phyloP scores from a whole-genome alignment of 2,888 invertebrate genomes.

The Oxyteleia sp. region DNA sequence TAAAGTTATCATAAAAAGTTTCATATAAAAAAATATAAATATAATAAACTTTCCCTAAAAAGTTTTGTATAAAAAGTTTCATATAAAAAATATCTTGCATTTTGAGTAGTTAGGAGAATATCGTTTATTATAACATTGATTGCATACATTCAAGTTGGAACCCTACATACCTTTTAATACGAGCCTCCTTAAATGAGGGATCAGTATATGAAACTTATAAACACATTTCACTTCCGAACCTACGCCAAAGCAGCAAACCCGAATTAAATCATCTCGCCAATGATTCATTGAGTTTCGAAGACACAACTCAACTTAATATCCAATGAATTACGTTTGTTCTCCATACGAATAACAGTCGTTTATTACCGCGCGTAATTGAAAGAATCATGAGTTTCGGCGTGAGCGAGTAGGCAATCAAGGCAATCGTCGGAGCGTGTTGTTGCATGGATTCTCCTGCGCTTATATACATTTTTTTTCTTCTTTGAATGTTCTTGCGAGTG shows the following conservation, averaged over 20 bases:
- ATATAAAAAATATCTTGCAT: no score
- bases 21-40: no score
- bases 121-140: no score
- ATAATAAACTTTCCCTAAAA: no score
- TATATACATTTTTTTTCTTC: slow-evolving; percentile 45
- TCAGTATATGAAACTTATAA: no score
- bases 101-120: no score
- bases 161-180: no score
- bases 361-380: slow-evolving; percentile 66
- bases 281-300: slow-evolving; percentile 41
- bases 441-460: slow-evolving; percentile 49
- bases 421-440: slow-evolving; percentile 71
- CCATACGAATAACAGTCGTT: slow-evolving; percentile 58
- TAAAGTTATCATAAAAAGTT: no score
- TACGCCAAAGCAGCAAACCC: background rate
- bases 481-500: slow-evolving; percentile 52
- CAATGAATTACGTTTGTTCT: slow-evolving; percentile 51
- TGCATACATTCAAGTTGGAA: no score
- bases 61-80: no score
- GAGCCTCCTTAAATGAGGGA: no score
- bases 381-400: slow-evolving; percentile 65
- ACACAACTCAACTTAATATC: slow-evolving; percentile 23
- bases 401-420: slow-evolving; percentile 70
- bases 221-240: no score
- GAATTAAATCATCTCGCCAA: slow-evolving; percentile 37